Evolutionary conservation across 2,888 invertebrate species (phyloP).

Genomic region (Scotopteryx bipunctaria): DNA sequence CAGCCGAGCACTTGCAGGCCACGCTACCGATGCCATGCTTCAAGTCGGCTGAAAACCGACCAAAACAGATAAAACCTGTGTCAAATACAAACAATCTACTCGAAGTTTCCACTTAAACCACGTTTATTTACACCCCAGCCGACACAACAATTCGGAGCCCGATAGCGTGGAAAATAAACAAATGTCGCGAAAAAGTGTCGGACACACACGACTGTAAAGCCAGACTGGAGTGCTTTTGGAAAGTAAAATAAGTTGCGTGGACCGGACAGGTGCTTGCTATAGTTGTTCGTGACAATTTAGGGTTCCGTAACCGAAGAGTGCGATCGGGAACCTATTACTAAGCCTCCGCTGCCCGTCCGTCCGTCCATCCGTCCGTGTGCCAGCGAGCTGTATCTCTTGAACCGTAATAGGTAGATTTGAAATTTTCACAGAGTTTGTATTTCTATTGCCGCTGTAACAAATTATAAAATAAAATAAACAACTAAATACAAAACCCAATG

Average conservation of each 20-base stretch:
- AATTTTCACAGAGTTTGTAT: no score
- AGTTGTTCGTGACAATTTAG: constrained; percentile 10
- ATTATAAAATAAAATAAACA: no score
- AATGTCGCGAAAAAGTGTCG: constrained; percentile 51
- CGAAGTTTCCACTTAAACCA: constrained; percentile 29
- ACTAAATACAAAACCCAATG: no score
- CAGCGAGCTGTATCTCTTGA: no score
- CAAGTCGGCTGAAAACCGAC: background rate
- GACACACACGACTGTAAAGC: constrained; percentile 39
- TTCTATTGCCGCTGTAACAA: no score
- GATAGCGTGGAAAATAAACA: constrained; percentile 50
- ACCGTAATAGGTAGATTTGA: no score
- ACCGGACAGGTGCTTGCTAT: constrained; percentile 24
- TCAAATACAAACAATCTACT: constrained; percentile 20
- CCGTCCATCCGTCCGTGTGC: no score
- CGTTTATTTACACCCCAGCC: constrained; percentile 50
- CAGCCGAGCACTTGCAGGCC: no score
- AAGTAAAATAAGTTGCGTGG: constrained; percentile 25
- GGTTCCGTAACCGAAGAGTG: no score
- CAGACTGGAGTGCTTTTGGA: constrained; percentile 20
- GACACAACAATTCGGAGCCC: constrained; percentile 49
- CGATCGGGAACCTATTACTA: no score
- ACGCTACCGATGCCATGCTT: no score
- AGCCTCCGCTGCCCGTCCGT: no score
- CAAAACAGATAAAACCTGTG: constrained; percentile 2